These are phyloP conservation scores for Tenodera sinensis DNA, from an alignment of 2,888 invertebrate genomes.

Conservation along the genomic window DNA sequence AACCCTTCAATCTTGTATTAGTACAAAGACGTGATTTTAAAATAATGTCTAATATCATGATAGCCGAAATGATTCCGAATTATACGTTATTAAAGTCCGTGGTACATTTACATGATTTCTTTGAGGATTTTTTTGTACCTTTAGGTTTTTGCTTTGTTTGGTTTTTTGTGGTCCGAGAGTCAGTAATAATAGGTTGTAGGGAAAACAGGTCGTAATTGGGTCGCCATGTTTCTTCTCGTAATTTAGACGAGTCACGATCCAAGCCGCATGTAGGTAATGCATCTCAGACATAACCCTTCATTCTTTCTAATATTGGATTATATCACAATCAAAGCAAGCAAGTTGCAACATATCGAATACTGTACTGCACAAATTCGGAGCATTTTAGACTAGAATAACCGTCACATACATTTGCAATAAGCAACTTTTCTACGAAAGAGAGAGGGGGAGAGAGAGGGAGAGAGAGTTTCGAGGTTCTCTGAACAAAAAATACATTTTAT, in stretches of 20 bases:
- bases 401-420: too few species aligned
- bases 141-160: neutral
- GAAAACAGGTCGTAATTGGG: conserved; percentile 25
- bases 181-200: conserved; percentile 25
- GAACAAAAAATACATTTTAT: too few species aligned
- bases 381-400: too few species aligned
- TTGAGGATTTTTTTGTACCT: conserved; percentile 13
- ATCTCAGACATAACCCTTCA: neutral
- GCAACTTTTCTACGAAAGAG: too few species aligned
- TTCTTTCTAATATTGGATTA: conserved; percentile 11
- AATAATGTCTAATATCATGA: conserved; percentile 26
- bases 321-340: neutral
- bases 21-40: conserved; percentile 23
- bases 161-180: neutral
- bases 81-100: conserved; percentile 28
- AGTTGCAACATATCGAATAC: neutral
- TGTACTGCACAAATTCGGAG: neutral
- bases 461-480: too few species aligned
- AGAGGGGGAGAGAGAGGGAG: too few species aligned
- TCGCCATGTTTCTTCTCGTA: conserved; percentile 19
- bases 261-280: conserved; percentile 1
- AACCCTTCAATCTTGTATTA: conserved; percentile 21
- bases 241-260: conserved; percentile 24
- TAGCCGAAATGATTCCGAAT: conserved; percentile 26
- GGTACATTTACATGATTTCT: conserved; percentile 29